These are phyloP conservation scores for Sipunculus nudus DNA, from an alignment of 2,888 invertebrate genomes.

Conservation along the genomic window DNA sequence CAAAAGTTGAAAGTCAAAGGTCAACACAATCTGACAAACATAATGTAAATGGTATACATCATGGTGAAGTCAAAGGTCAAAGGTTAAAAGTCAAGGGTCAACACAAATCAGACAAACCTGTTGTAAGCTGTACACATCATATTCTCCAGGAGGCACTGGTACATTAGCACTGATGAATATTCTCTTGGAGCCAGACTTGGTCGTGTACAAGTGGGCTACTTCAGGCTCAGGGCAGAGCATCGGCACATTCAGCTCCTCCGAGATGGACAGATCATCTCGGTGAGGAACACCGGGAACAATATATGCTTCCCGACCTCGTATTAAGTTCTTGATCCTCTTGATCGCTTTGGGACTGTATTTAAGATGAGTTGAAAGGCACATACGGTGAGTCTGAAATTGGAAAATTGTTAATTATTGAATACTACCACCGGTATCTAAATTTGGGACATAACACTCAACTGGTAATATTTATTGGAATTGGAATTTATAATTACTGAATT, in stretches of 20 bases:
- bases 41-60: too few relatives aligned
- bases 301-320: slow-evolving; percentile 62
- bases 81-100: too few relatives aligned
- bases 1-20: too few relatives aligned
- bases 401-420: too few relatives aligned
- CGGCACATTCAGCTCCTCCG: slow-evolving; percentile 60
- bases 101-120: slow-evolving; percentile 50
- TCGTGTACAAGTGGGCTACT: slow-evolving; percentile 62
- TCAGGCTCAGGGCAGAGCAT: slow-evolving; percentile 63
- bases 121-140: slow-evolving; percentile 64
- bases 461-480: not conserved
- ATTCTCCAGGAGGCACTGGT: slow-evolving; percentile 63
- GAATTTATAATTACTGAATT: not conserved
- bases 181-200: slow-evolving; percentile 65
- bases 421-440: slow-evolving; percentile 1
- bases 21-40: too few relatives aligned
- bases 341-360: slow-evolving; percentile 65
- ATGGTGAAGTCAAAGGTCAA: too few relatives aligned
- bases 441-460: not conserved
- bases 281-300: slow-evolving; percentile 63
- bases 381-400: slow-evolving; percentile 57
- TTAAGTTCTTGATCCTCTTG: slow-evolving; percentile 59
- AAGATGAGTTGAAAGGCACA: slow-evolving; percentile 64
- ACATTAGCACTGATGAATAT: slow-evolving; percentile 63
- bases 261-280: slow-evolving; percentile 62